These are phyloP conservation scores for Psittacula cyanocephala DNA, from an alignment of 2,113 vertebrate genomes.

Conservation along the genomic window DNA sequence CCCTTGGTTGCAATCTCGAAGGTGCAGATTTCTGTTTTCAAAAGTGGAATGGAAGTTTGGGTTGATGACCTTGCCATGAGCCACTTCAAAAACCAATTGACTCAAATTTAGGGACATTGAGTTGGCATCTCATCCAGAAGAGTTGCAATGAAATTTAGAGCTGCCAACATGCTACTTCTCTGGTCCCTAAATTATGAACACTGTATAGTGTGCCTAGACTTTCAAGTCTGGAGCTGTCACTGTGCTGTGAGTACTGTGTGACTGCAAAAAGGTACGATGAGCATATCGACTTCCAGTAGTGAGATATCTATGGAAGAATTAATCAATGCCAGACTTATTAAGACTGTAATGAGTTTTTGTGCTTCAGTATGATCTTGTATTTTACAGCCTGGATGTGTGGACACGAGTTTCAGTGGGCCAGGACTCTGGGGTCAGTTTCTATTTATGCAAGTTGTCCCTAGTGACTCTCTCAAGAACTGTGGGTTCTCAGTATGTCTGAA, in stretches of 20 bases:
- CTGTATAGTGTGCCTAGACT: not conserved
- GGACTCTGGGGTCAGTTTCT: constrained; percentile 6
- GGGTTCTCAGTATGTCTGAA: constrained; percentile 16
- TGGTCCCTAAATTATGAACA: not conserved
- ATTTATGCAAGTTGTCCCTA: not conserved
- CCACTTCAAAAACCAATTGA: not conserved
- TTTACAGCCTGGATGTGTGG: not conserved
- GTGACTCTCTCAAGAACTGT: not conserved
- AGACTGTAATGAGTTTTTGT: not conserved
- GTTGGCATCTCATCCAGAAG: not conserved
- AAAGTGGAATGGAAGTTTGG: not conserved
- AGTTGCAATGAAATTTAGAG: not conserved
- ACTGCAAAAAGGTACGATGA: not conserved
- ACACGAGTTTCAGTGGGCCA: not conserved
- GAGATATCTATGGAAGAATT: not conserved
- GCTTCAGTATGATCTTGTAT: not conserved
- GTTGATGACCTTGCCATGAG: not conserved
- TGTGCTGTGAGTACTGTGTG: not conserved
- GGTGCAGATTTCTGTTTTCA: not conserved
- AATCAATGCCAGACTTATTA: not conserved
- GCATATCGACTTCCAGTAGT: not conserved
- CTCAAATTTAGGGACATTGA: not conserved
- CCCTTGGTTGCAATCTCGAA: not conserved
- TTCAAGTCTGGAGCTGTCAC: not conserved
- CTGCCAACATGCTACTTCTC: not conserved